Evolutionary conservation across 2,888 invertebrate genomes (phyloP).

Genomic region (Tanytarsus gracilentus): DNA sequence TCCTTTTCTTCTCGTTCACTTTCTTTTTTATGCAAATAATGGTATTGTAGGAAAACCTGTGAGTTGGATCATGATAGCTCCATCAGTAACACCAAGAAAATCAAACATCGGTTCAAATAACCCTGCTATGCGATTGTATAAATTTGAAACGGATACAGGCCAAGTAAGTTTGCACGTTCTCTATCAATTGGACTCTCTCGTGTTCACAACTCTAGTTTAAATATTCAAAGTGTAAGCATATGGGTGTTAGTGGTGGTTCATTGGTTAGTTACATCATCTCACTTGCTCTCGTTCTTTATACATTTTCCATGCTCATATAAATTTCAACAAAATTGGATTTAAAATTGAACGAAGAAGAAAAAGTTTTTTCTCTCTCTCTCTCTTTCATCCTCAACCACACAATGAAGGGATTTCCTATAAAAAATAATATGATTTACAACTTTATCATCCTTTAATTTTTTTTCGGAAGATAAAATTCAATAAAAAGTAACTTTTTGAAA

Average conservation of each 20-base stretch:
- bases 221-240: too few relatives aligned
- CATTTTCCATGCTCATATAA: too few relatives aligned
- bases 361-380: neutral
- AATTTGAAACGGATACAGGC: slow-evolving; percentile 79
- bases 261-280: too few relatives aligned
- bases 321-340: slow-evolving; percentile 7
- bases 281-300: too few relatives aligned
- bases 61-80: slow-evolving; percentile 80
- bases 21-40: neutral
- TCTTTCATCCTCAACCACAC: neutral
- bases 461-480: too few relatives aligned
- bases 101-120: slow-evolving; percentile 65
- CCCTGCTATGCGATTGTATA: slow-evolving; percentile 79
- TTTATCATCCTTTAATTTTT: too few relatives aligned
- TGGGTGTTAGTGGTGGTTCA: too few relatives aligned
- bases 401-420: neutral
- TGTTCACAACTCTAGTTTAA: too few relatives aligned
- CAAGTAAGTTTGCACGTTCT: slow-evolving; percentile 50
- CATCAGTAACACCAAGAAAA: slow-evolving; percentile 80
- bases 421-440: neutral
- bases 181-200: too few relatives aligned
- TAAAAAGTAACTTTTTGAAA: too few relatives aligned
- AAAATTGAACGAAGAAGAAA: neutral
- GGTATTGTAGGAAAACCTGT: slow-evolving; percentile 61
- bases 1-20: neutral